Base-by-base conservation (phyloP, 2,113 vertebrate species). In the Aramus guarauna region DNA sequence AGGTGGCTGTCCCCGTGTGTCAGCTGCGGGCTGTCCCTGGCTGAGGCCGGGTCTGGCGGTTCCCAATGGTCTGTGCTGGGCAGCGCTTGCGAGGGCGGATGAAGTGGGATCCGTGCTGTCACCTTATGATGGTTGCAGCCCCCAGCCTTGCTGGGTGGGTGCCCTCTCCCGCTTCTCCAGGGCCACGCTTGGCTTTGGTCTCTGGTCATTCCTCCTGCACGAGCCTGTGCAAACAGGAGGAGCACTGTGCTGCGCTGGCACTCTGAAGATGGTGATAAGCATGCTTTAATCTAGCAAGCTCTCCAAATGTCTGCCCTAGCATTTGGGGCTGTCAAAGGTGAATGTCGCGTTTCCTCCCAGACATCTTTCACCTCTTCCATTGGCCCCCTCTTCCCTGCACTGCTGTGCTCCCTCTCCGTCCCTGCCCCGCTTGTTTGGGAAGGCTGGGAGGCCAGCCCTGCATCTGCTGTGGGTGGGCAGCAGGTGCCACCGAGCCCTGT, bases 361-460 rank as follows among this genome's bases (percentile, higher is more conserved):
- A 19, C 8, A 26, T 10, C 8, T 39, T 67, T 47, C 27, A 23
- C 21, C 4, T 72, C 27, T 8, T 71, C 22, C 53, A 12, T 15
- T 0, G 1, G 14, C 15, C 34, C n/a, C 15, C 13, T 63, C 21
- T 37, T 5, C 26, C 41, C 29, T 1, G 11, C 1, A 4, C 43
- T 78, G 66, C 32, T 2, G 0, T 50, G 23, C 22, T 86, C 17
- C 24, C 9, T 41, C 21, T 76, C 20, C 37, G 22, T 32, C 23
- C 30, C 39, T 55, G 45, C 27, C 32, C 48, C 63, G 29, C 56
- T 22, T 29, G 21, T 59, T 59, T 0, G 0, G 36, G 50, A 73
- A 43, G 59, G 22, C 15, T 43, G 64, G 15, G 39, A 56, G 47
- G 26, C 21, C 41, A 71, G 32, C 43, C 55, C 41, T 48, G 24